Percentiles rank a stretch among this genome's conserved stretches.
These are phyloP conservation scores for Cancer borealis DNA, from an alignment of 2,888 invertebrate genomes.

Conservation along the genomic window DNA sequence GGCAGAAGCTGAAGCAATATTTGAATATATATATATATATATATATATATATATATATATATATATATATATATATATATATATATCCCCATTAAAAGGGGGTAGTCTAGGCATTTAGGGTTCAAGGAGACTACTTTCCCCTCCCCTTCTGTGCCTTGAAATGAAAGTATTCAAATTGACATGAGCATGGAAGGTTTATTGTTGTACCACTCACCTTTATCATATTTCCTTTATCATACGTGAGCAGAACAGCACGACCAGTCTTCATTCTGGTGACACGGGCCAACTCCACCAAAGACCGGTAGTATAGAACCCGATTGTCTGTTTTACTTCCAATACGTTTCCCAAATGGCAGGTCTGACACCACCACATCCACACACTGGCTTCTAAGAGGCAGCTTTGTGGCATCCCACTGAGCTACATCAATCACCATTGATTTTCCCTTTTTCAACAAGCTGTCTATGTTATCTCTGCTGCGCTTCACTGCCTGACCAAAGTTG, in stretches of 20 bases:
- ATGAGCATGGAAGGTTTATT: not conserved
- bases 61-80: too few species aligned
- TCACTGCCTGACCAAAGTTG: conserved; percentile 81
- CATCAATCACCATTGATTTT: conserved; percentile 79
- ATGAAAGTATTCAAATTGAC: not conserved
- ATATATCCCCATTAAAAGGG: too few species aligned
- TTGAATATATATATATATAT: too few species aligned
- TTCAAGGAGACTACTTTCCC: too few species aligned
- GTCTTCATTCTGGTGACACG: conserved; percentile 80
- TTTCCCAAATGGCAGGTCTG: conserved; percentile 84
- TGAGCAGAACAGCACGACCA: conserved; percentile 82
- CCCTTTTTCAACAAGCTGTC: conserved; percentile 78
- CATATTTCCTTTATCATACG: conserved; percentile 79
- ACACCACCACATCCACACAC: conserved; percentile 83
- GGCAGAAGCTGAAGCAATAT: too few species aligned
- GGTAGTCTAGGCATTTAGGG: too few species aligned
- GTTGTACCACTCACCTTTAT: conserved; percentile 64
- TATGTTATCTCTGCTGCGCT: conserved; percentile 81
- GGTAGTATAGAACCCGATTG: conserved; percentile 82
- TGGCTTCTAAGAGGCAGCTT: conserved; percentile 82
- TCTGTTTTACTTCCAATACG: conserved; percentile 82
- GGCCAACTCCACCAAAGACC: conserved; percentile 82
- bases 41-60: too few species aligned
- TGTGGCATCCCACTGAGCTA: conserved; percentile 82
- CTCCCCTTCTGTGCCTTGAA: too few species aligned